Evolutionary conservation across 2,797 vertebrate species (phyloP), one percentile per base, ranked within the genome.

Genomic region (Nothura maculosa): DNA sequence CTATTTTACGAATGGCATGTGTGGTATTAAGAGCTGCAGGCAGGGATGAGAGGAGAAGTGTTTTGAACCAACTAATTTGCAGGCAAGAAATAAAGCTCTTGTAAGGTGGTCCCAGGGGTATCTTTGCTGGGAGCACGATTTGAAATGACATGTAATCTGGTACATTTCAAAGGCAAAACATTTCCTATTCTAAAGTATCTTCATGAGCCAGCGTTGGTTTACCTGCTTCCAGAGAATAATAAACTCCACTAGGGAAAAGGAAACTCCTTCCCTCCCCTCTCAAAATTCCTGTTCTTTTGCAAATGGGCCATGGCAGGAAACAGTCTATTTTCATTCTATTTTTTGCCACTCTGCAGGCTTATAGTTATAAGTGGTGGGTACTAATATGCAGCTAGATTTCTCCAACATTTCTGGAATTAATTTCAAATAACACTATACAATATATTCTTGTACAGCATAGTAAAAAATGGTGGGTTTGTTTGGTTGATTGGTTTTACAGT

Each of bases 151-250:
- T 96, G 96, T 97, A 96, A 96, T 96, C 94, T 96, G 87, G 79
- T 87, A 85, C 81, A 89, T 95, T 97, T 96, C 93, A 96, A 97
- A 97, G 94, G 93, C 94, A 92, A 97, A 96, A 96, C 93, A 96
- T 94, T 94, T 93, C 86, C 90, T 80, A 81, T 69, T 95, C 91
- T 94, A 45, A 96, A 96, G 94, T 93, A 96, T 96, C 94, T 97
- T 90, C 90, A 60, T 27, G 55, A 94, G 93, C 77, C 95, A 95
- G 81, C 79, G 63, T 78, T 93, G 91, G 42, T 94, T 89, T 95
- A 96, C 95, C 93, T 95, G 85, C 62, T 96, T 90, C 84, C 73
- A 79, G 84, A 94, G 93, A 89, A 96, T 94, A 95, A 95, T 91
- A 82, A 95, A 90, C 55, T 92, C 79, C 86, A 82, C 70, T 0